These are phyloP conservation scores for Turritopsis dohrnii DNA, from an alignment of 30 jellyfish, hydroid and myxozoan genomes.

Conservation along the genomic window DNA sequence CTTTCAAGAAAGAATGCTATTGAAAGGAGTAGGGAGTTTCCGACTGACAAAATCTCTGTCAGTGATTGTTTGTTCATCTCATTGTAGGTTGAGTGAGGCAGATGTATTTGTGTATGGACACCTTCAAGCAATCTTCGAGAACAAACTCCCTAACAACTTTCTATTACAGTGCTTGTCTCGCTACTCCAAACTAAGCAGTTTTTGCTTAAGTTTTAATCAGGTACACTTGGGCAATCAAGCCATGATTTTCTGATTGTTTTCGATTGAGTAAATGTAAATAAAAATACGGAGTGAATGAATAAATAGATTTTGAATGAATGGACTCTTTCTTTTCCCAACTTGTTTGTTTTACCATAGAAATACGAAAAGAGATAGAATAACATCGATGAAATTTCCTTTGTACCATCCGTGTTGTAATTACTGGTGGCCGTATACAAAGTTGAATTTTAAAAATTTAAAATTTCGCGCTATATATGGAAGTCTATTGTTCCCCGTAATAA, in stretches of 20 bases:
- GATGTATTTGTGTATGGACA: constrained; percentile 33
- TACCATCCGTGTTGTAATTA: too few species aligned
- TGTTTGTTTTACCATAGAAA: neutral
- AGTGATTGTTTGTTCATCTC: neutral
- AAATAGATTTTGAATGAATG: too few species aligned
- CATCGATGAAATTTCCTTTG: too few species aligned
- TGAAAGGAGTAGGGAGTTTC: too few species aligned
- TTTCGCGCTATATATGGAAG: too few species aligned
- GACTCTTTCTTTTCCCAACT: too few species aligned
- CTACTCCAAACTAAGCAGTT: constrained; percentile 10
- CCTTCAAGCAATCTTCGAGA: constrained; percentile 38
- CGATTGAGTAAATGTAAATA: neutral
- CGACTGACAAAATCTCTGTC: too few species aligned
- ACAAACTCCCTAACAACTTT: constrained; percentile 8
- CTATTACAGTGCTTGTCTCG: neutral
- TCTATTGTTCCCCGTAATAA: too few species aligned
- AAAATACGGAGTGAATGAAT: neutral
- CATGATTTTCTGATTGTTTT: constrained; percentile 2
- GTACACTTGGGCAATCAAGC: constrained; percentile 33
- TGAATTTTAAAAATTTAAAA: too few species aligned
- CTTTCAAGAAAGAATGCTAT: too few species aligned
- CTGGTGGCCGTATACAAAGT: too few species aligned
- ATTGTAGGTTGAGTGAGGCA: constrained; percentile 31
- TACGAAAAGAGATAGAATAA: too few species aligned
- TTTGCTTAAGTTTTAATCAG: constrained; percentile 30